phyloP scores from a whole-genome alignment of 2,797 vertebrate species.

The Sebastolobus alascanus region DNA sequence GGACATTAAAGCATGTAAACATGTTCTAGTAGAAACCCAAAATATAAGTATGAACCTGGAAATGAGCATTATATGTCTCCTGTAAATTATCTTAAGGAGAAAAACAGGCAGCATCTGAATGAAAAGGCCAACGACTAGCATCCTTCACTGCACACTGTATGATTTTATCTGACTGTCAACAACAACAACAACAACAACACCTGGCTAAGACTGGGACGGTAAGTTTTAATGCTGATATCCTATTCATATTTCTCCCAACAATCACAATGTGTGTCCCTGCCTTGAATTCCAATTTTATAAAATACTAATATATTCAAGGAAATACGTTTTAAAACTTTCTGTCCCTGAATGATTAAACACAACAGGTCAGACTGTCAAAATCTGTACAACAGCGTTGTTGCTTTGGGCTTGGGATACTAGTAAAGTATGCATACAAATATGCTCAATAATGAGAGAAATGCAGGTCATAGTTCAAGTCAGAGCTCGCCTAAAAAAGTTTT shows the following conservation, averaged over 20 bases:
- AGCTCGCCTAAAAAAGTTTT: slow-evolving; percentile 1
- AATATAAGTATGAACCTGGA: no score
- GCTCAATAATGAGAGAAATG: not conserved
- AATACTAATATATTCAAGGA: not conserved
- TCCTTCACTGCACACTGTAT: not conserved
- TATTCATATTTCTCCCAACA: not conserved
- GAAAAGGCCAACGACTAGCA: not conserved
- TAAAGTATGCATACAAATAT: not conserved
- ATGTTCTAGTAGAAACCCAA: no score
- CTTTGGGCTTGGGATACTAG: no score
- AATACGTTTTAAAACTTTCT: not conserved
- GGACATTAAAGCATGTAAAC: no score
- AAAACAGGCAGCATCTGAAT: not conserved
- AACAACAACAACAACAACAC: not conserved
- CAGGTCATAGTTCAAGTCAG: not conserved
- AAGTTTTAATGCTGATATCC: not conserved
- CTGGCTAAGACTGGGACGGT: no score
- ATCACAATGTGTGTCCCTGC: not conserved
- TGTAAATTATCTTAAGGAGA: not conserved
- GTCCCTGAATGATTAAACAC: not conserved
- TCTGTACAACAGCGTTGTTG: not conserved
- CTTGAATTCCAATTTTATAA: not conserved
- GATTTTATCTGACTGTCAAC: not conserved
- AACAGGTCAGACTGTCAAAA: not conserved
- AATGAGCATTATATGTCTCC: no score